Conservation (phyloP, 2,113 vertebrate genomes). For the Andinoacara biseriatus region DNA sequence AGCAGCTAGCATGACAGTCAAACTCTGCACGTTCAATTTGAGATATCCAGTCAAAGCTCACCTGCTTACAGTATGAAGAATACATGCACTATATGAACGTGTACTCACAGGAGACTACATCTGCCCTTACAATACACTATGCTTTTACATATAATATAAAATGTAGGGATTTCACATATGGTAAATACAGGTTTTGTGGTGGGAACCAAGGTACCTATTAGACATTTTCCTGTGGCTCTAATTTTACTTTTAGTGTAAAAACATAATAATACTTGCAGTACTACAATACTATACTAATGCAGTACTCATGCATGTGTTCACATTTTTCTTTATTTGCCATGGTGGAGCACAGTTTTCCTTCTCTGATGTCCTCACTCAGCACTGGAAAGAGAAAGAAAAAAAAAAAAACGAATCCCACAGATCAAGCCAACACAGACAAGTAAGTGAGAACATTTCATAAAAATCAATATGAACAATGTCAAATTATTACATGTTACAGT, state of each 20-base stretch:
- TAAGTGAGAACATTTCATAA: slow-evolving; percentile 32
- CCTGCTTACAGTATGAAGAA: not conserved
- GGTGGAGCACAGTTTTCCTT: not conserved
- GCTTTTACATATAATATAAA: not conserved
- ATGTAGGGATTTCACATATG: too few relatives aligned
- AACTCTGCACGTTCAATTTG: not conserved
- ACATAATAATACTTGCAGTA: not conserved
- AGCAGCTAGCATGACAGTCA: not conserved
- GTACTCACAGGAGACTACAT: not conserved
- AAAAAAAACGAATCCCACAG: not conserved
- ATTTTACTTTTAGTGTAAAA: not conserved
- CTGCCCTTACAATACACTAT: not conserved
- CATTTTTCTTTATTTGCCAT: not conserved
- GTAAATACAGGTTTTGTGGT: not conserved
- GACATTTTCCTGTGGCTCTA: not conserved
- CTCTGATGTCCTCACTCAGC: not conserved
- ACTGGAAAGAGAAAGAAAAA: not conserved
- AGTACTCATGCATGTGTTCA: not conserved
- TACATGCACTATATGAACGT: not conserved
- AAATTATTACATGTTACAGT: slow-evolving; percentile 4
- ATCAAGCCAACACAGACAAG: slow-evolving; percentile 11
- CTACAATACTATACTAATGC: not conserved
- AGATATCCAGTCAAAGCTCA: not conserved
- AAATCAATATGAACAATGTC: slow-evolving; percentile 39
- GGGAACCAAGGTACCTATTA: not conserved